Evolutionary conservation across 2,113 vertebrate species (phyloP), one percentile per base, ranked within the genome.

Genomic region (Clarias batrachus): DNA sequence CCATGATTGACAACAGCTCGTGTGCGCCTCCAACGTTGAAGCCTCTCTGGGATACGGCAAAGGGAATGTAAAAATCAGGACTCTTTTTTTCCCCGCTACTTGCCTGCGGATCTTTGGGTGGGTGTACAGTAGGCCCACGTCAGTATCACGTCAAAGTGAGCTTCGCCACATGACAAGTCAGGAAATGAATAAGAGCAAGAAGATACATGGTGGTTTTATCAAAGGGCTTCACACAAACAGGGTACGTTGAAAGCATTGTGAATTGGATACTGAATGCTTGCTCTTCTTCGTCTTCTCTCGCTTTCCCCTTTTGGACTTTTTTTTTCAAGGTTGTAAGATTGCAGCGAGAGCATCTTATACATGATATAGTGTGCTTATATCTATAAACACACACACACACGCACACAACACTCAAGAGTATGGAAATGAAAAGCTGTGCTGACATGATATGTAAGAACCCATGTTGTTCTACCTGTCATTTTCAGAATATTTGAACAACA

Each of bases 181-280:
- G 86, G 82, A 78, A 89, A 87, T 83, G 80, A 87, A 89, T 87
- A 87, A 87, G 86, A 82, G 78, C 86, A 81, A 62, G 84, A 83
- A 85, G 83, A 87, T 87, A 86, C 84, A 89, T 87, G 86, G 73
- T 87, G 73, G 73, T 86, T 89, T 89, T 89, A 87, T 89, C 89
- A 87, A 89, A 87, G 41, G 63, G 56, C 30, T 83, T 74, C 86
- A 89, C 83, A 86, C 70, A 85, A 27, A 82, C 83, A 41, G 82
- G 33, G 83, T 37, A 82, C 52, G 82, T 83, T 83, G 79, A 84
- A 87, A 87, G 83, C 86, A 86, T 86, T n/a, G 56, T 73, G 84
- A 68, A 82, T 77, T 65, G 77, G 81, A 87, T 86, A 78, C 59
- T 76, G 82, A 83, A 79, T 81, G 48, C 62, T 59, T 57, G 81